phyloP scores from a whole-genome alignment of 1,140 invertebrate genomes.

The Monomorium pharaonis region DNA sequence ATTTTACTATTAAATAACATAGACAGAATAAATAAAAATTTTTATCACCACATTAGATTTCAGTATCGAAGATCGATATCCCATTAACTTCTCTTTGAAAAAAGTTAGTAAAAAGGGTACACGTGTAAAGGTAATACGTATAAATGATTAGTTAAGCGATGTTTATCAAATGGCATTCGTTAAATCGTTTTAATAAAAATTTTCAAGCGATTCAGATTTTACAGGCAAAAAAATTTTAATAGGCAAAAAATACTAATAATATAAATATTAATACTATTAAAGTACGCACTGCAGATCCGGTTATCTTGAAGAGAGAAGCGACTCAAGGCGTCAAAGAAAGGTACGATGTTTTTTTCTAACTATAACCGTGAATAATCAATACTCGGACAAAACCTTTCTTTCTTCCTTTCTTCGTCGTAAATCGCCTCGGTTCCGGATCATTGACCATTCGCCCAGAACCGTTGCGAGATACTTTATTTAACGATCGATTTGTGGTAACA shows the following conservation, averaged over 20 bases:
- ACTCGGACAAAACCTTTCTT: conserved; percentile 19
- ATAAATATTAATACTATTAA: neutral
- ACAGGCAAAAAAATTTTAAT: neutral
- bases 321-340: neutral
- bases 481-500: neutral
- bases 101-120: neutral
- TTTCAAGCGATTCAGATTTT: neutral
- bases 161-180: neutral
- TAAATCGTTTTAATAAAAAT: neutral
- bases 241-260: neutral
- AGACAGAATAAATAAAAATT: conserved; percentile 31
- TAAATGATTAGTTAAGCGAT: neutral
- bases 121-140: neutral
- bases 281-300: conserved; percentile 15
- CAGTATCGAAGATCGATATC: neutral
- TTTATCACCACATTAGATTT: neutral
- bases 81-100: too few species aligned
- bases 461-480: conserved; percentile 40
- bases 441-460: conserved; percentile 44
- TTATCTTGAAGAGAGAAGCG: conserved; percentile 16
- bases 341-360: conserved; percentile 16
- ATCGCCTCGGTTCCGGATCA: conserved; percentile 48
- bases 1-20: conserved; percentile 30
- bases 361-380: conserved; percentile 7
- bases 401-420: neutral